Conservation (phyloP, 92 coral and sea anemone genomes). For the Paramuricea clavata region DNA sequence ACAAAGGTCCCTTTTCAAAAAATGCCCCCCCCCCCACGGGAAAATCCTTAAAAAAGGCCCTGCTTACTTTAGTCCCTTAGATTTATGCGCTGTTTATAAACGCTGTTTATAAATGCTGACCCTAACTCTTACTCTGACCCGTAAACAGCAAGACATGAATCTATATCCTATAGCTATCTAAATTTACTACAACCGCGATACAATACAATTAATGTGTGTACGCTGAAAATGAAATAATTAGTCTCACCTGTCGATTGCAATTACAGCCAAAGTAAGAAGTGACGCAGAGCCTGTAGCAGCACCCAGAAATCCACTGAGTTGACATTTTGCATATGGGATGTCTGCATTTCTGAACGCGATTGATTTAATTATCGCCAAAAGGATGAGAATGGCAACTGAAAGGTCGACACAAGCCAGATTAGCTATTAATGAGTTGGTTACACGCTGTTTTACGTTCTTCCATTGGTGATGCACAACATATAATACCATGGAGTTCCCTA, state of each 20-base stretch:
- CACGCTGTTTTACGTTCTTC: conserved; percentile 75
- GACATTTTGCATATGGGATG: conserved; percentile 73
- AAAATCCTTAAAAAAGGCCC: too few relatives aligned
- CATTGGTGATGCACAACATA: conserved; percentile 79
- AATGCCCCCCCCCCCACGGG: too few relatives aligned
- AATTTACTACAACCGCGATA: too few relatives aligned
- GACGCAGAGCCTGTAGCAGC: conserved; percentile 82
- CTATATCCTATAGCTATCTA: too few relatives aligned
- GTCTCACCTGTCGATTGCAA: conserved; percentile 86
- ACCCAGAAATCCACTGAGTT: conserved; percentile 82
- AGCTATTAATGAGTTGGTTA: conserved; percentile 79
- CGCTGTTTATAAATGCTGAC: too few relatives aligned
- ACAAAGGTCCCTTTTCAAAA: too few relatives aligned
- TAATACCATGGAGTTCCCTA: conserved; percentile 76
- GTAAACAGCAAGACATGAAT: too few relatives aligned
- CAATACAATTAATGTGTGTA: too few relatives aligned
- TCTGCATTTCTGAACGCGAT: conserved; percentile 70
- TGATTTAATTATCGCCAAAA: conserved; percentile 70
- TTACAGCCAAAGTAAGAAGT: conserved; percentile 84
- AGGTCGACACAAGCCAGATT: conserved; percentile 88
- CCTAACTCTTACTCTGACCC: too few relatives aligned
- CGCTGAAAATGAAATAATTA: background rate
- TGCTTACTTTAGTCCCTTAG: too few relatives aligned
- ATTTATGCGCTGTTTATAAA: too few relatives aligned
- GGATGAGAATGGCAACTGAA: conserved; percentile 74